Evolutionary conservation across 2,113 vertebrate species (phyloP).

Genomic region (Pelmatolapia mariae): DNA sequence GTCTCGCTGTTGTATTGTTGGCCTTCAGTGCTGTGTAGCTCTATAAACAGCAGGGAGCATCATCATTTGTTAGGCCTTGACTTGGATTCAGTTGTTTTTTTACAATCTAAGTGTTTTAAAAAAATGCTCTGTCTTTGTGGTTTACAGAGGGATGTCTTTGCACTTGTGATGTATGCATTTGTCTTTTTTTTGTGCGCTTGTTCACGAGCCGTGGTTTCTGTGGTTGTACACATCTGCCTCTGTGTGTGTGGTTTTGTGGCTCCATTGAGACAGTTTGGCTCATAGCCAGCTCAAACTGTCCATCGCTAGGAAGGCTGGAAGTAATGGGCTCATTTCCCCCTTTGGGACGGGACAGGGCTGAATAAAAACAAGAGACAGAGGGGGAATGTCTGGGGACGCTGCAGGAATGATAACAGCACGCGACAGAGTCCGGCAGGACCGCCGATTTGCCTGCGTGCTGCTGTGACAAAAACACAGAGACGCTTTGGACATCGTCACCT

Average conservation of each 20-base stretch:
- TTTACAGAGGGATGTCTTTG: background rate
- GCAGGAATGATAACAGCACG: slow-evolving; percentile 24
- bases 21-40: background rate
- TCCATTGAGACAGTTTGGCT: slow-evolving; percentile 20
- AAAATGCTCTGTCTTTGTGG: background rate
- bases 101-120: background rate
- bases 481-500: background rate
- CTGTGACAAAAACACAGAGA: background rate
- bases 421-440: background rate
- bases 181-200: background rate
- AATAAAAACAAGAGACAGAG: background rate
- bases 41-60: background rate
- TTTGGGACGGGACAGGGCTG: background rate
- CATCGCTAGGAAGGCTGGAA: slow-evolving; percentile 11
- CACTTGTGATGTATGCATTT: background rate
- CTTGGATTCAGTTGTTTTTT: background rate
- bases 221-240: background rate
- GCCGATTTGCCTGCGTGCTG: background rate
- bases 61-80: background rate
- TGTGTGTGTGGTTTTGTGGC: background rate
- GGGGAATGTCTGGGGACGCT: background rate
- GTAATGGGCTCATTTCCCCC: slow-evolving; percentile 28
- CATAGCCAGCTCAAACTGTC: slow-evolving; percentile 16
- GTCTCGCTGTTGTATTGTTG: background rate
- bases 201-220: background rate